A percentile compares a stretch with the other conserved stretches of the same genome.
These are phyloP conservation scores for Lophotis ruficrista DNA, from an alignment of 2,113 vertebrate genomes.

Conservation along the genomic window DNA sequence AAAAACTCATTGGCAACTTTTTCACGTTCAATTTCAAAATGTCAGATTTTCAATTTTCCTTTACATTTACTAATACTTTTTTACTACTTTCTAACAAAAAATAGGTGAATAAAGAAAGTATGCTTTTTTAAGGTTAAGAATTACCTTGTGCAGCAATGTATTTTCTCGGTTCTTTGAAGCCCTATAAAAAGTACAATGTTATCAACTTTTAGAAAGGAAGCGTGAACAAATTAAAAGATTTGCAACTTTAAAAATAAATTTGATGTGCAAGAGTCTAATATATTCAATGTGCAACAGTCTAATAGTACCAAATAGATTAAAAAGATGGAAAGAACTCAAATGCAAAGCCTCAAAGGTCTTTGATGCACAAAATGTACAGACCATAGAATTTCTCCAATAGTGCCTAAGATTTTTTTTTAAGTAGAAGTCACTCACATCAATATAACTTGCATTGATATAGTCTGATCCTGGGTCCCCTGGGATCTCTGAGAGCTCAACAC, in stretches of 20 bases:
- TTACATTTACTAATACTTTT: neutral
- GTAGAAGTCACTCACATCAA: slow-evolving; percentile 82
- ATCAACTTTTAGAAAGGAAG: neutral
- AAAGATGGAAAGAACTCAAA: neutral
- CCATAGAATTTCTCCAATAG: neutral
- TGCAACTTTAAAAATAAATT: neutral
- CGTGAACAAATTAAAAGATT: neutral
- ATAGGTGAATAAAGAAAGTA: neutral
- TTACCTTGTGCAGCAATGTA: slow-evolving; percentile 98
- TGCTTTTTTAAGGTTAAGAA: neutral
- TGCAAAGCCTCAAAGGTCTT: neutral
- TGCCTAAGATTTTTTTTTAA: neutral
- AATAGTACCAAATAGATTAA: neutral
- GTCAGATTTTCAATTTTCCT: neutral
- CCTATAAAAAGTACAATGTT: slow-evolving; percentile 75
- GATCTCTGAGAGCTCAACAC: slow-evolving; percentile 86
- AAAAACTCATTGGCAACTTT: neutral
- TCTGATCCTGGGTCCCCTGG: slow-evolving; percentile 83
- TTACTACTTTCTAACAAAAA: neutral
- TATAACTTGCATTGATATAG: slow-evolving; percentile 96
- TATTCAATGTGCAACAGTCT: neutral
- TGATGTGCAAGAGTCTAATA: neutral
- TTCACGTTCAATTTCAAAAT: neutral
- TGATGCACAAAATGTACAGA: neutral
- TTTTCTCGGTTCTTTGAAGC: slow-evolving; percentile 93